phyloP scores from a whole-genome alignment of 2,888 invertebrate genomes.

The Morpho helenor region DNA sequence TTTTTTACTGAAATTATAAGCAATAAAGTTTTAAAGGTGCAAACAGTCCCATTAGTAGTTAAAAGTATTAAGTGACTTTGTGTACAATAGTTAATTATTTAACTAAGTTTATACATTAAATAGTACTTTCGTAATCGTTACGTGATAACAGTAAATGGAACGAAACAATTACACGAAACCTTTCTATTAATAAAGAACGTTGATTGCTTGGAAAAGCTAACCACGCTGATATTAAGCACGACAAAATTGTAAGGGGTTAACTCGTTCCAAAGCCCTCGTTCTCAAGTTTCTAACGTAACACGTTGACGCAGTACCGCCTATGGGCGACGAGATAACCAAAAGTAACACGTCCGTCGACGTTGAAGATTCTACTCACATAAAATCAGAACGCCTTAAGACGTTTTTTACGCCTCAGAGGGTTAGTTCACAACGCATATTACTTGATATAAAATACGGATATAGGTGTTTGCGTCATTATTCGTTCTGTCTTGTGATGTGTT shows the following conservation, averaged over 20 bases:
- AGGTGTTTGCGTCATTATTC: too few relatives aligned
- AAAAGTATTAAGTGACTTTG: not conserved
- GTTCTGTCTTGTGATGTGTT: too few relatives aligned
- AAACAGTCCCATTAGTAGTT: slow-evolving; percentile 2
- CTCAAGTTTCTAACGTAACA: too few relatives aligned
- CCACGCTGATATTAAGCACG: slow-evolving; percentile 4
- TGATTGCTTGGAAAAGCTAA: slow-evolving; percentile 6
- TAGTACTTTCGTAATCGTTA: not conserved
- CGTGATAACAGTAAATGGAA: slow-evolving; percentile 6
- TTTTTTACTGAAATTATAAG: not conserved
- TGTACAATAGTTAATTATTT: slow-evolving; percentile 1
- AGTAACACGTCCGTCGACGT: too few relatives aligned
- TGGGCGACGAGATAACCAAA: too few relatives aligned
- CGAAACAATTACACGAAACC: slow-evolving; percentile 3
- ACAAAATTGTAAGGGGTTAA: not conserved
- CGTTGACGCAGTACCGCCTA: too few relatives aligned
- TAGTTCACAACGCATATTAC: too few relatives aligned
- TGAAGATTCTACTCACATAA: too few relatives aligned
- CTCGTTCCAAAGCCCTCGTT: too few relatives aligned
- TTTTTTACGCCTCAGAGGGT: too few relatives aligned
- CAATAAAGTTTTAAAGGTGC: not conserved
- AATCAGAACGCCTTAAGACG: too few relatives aligned
- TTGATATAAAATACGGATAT: too few relatives aligned
- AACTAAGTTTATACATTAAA: not conserved
- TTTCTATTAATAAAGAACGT: not conserved